These are phyloP conservation scores for Standfussiana lucernea DNA, from an alignment of 2,888 invertebrate genomes.

Conservation along the genomic window DNA sequence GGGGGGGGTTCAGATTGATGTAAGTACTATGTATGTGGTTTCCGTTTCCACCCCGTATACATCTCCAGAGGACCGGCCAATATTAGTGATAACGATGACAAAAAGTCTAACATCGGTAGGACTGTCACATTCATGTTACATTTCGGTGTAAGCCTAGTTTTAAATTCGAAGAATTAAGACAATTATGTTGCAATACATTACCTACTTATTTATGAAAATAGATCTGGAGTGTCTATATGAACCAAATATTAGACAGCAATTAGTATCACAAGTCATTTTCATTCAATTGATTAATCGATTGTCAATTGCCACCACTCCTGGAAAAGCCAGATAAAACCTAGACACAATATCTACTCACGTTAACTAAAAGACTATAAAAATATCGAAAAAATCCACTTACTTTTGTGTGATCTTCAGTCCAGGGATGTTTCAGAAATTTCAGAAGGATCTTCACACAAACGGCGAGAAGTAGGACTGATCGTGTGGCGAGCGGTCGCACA, in stretches of 20 bases:
- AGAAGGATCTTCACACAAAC: slow-evolving; percentile 68
- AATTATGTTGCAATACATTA: not conserved
- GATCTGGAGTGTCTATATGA: not conserved
- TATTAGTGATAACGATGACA: not conserved
- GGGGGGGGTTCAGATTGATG: no score
- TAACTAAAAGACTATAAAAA: not conserved
- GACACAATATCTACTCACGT: not conserved
- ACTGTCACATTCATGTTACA: not conserved
- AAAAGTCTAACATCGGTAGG: not conserved
- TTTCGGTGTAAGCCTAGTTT: not conserved
- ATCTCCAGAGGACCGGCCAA: not conserved
- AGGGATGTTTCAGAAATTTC: slow-evolving; percentile 31
- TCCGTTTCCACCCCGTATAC: no score
- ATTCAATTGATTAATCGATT: slow-evolving; percentile 13
- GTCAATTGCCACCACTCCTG: slow-evolving; percentile 4
- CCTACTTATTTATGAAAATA: not conserved
- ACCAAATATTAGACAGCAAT: not conserved
- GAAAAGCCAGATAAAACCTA: not conserved
- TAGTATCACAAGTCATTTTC: not conserved
- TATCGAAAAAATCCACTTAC: slow-evolving; percentile 45
- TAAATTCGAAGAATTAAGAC: not conserved
- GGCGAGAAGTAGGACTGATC: slow-evolving; percentile 63
- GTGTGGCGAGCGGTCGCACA: slow-evolving; percentile 54
- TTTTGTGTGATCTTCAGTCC: slow-evolving; percentile 56
- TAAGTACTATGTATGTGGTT: no score